These are phyloP conservation scores for Oncopeltus fasciatus DNA, from an alignment of 1,140 invertebrate genomes.

Conservation along the genomic window DNA sequence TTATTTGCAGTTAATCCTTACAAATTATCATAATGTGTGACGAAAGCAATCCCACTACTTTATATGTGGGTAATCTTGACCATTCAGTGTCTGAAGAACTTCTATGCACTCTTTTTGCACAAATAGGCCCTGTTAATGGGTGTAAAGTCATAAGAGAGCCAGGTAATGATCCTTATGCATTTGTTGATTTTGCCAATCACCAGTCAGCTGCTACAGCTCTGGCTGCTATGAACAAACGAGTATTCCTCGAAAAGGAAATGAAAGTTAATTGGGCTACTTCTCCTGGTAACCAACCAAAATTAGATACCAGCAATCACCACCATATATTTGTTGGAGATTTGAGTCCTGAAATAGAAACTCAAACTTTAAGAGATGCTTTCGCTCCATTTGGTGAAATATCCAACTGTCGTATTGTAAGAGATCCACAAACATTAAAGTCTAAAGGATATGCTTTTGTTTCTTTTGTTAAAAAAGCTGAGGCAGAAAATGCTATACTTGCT, in stretches of 20 bases:
- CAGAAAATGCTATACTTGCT: constrained; percentile 87
- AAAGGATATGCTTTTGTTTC: constrained; percentile 99
- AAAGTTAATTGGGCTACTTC: constrained; percentile 98
- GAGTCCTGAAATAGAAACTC: constrained; percentile 96
- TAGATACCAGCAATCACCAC: constrained; percentile 95
- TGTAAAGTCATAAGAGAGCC: constrained; percentile 97
- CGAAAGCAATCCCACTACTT: constrained; percentile 73
- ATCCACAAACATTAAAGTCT: constrained; percentile 95
- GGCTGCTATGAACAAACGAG: constrained; percentile 93
- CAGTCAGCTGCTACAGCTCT: constrained; percentile 82
- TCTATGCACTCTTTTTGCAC: constrained; percentile 81
- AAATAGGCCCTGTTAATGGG: constrained; percentile 89
- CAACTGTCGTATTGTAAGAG: constrained; percentile 95
- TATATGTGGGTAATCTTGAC: constrained; percentile 96
- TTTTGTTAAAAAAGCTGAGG: constrained; percentile 97
- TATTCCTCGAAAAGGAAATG: constrained; percentile 94
- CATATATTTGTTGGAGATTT: constrained; percentile 99
- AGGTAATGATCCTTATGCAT: constrained; percentile 94
- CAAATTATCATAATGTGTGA: constrained; percentile 36
- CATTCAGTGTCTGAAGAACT: constrained; percentile 83
- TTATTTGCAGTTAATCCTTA: neutral
- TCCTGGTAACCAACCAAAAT: constrained; percentile 92
- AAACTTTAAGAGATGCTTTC: constrained; percentile 92
- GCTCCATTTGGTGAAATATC: constrained; percentile 97
- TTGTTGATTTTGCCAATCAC: constrained; percentile 92